Percentiles rank a stretch among this genome's conserved stretches.
Conservation (phyloP, 1,140 invertebrate species). For the Cheumatopsyche charites region DNA sequence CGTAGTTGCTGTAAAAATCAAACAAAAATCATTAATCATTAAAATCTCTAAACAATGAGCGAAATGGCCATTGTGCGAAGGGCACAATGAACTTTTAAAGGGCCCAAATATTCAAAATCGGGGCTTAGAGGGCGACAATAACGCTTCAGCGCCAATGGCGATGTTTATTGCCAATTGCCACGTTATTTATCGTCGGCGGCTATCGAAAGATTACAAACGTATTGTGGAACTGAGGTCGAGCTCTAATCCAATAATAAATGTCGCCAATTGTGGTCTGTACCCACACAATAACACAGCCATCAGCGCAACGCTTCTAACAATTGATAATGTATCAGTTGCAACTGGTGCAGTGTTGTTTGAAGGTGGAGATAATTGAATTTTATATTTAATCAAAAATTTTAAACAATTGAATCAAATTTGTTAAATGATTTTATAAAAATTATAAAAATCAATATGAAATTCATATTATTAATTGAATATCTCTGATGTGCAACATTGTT, state of each 20-base stretch:
- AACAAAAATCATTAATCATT: neutral
- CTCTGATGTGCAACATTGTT: too few species aligned
- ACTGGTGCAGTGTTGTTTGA: too few species aligned
- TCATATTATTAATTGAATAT: too few species aligned
- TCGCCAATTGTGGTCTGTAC: constrained; percentile 34
- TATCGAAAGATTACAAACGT: constrained; percentile 40
- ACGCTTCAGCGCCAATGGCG: constrained; percentile 11
- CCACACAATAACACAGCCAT: constrained; percentile 18
- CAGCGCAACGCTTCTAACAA: constrained; percentile 23
- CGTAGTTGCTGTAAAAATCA: constrained; percentile 41
- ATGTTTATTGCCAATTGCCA: constrained; percentile 41
- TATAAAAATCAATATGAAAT: too few species aligned
- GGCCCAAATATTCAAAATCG: neutral
- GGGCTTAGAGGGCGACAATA: constrained; percentile 27
- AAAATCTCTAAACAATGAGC: neutral
- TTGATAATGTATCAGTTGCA: constrained; percentile 31
- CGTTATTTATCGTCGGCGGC: constrained; percentile 34
- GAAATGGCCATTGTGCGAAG: neutral
- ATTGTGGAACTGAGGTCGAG: constrained; percentile 21
- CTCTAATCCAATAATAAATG: constrained; percentile 41
- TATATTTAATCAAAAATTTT: too few species aligned
- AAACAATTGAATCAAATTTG: too few species aligned
- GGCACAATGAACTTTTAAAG: neutral
- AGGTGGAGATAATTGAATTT: too few species aligned
- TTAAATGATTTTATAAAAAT: too few species aligned